Evolutionary conservation across 1,140 invertebrate genomes (phyloP), one percentile per base, ranked within the genome.

Genomic region (Trigoniulus corallinus): DNA sequence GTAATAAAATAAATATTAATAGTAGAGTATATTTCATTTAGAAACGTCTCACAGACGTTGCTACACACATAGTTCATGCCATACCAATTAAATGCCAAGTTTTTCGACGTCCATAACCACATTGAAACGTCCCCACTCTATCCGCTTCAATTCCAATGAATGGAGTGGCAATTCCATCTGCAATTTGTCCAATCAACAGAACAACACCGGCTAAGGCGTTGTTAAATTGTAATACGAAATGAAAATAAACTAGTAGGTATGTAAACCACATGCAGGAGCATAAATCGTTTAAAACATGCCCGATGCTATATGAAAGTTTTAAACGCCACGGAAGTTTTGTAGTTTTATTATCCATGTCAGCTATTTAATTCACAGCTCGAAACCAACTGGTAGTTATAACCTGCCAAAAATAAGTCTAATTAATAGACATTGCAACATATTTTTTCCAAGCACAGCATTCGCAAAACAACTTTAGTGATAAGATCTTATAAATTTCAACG

Each of bases 211-310:
- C 78, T 59, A 81, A 69, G 12, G 70, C 68, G 56, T 81, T 78
- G 62, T 74, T 73, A 63, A 95, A 86, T 55, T 75, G 69, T 26
- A 88, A 67, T 1, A 95, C 84, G 60, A 84, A 74, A 62, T 93
- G 82, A 61, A 93, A 83, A 67, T 80, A 97, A 20, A 96, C 78
- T 56, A 97, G 72, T n/a, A 94, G 71, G 68, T 97, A 98, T 0
- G 87, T 89, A 64, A 97, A 98, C 93, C 93, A 96, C 76, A 97
- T 86, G 44, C 87, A 87, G 29, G 91, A 87, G 70, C 88, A 93
- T 3, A 96, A 74, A 71, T 97, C 93, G 67, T 96, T 96, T 24
- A 93, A 70, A 26, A 96, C 77, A 71, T 96, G 92, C 0, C 86
- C 87, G 56, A 84, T 70, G 43, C 79, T 76, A 62, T 77, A 91